Conservation (phyloP, 2,888 invertebrate species). For the Ryuthela nishihirai region DNA sequence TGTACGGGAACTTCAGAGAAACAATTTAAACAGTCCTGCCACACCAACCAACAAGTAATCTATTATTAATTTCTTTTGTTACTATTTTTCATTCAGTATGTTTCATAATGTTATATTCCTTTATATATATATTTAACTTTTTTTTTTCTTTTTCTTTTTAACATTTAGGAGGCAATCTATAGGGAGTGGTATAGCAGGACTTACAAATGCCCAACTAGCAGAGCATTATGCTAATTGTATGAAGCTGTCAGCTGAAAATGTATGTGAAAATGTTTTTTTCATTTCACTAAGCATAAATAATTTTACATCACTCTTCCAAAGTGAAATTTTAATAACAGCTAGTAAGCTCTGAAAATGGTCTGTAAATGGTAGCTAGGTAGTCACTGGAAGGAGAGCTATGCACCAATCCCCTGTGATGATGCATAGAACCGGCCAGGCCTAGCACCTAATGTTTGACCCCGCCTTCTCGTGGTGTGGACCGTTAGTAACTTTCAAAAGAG, state of each 20-base stretch:
- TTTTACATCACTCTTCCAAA: no score
- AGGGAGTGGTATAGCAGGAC: constrained; percentile 48
- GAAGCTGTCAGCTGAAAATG: constrained; percentile 70
- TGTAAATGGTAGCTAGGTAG: no score
- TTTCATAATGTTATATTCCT: not conserved
- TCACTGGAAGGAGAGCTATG: no score
- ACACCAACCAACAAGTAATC: not conserved
- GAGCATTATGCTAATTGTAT: constrained; percentile 71
- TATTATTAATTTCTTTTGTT: not conserved
- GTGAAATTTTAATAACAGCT: no score
- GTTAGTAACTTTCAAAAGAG: no score
- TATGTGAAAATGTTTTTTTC: no score
- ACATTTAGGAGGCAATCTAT: not conserved
- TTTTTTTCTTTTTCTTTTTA: not conserved
- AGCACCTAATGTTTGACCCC: no score
- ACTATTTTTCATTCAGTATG: not conserved
- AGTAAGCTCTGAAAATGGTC: no score
- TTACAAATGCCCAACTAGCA: constrained; percentile 47
- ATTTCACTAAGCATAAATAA: no score
- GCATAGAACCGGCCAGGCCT: no score
- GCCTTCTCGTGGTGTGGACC: no score
- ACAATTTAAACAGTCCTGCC: constrained; percentile 23
- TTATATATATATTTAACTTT: not conserved
- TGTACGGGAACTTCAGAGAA: constrained; percentile 45
- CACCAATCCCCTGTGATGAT: no score